Percentiles rank a stretch among this genome's conserved stretches.
These are phyloP conservation scores for Nomada ferruginata DNA, from an alignment of 2,888 invertebrate species.

Conservation along the genomic window DNA sequence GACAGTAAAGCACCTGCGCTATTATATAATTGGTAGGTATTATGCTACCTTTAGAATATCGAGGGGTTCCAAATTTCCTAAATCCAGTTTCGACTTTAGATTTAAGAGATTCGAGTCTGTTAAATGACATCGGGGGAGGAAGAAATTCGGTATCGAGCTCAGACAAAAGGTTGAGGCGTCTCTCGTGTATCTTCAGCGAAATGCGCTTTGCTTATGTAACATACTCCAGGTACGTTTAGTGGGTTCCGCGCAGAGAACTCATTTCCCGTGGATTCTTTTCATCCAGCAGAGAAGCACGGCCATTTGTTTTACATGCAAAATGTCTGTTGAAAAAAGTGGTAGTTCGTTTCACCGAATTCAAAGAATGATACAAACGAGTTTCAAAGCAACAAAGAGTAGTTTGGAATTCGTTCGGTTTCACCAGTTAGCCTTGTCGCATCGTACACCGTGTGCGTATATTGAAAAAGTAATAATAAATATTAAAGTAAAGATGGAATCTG, in stretches of 20 bases:
- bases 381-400: conserved; percentile 3
- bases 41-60: too few species aligned
- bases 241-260: background rate
- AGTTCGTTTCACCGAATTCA: background rate
- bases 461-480: too few species aligned
- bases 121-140: background rate
- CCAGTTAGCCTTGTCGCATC: too few species aligned
- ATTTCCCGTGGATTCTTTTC: background rate
- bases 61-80: background rate
- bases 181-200: background rate
- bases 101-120: background rate
- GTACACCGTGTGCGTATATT: too few species aligned
- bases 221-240: conserved; percentile 2
- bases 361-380: conserved; percentile 12
- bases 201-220: background rate
- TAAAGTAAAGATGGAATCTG: too few species aligned
- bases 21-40: too few species aligned
- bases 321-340: conserved; percentile 1
- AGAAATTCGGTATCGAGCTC: background rate
- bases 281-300: background rate
- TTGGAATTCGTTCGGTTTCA: background rate
- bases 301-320: conserved; percentile 32
- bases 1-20: too few species aligned
- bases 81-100: background rate
- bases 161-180: background rate